Base-by-base conservation (phyloP, 2,888 invertebrate species). In the Synergus laeviventris region DNA sequence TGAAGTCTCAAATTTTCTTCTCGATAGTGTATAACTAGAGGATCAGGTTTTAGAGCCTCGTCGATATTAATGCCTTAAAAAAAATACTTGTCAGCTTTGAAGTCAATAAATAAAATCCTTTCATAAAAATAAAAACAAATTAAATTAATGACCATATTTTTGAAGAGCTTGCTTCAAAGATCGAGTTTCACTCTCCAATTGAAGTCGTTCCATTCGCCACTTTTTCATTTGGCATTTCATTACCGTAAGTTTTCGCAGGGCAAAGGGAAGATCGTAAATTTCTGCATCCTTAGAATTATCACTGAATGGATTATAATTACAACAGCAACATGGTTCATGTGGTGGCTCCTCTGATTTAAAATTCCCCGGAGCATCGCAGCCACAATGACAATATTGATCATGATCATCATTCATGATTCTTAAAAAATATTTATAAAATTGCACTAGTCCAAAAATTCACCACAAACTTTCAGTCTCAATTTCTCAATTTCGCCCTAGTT, bases 191-290 rank as follows among this genome's bases (percentile, higher is more conserved):
- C 88, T 89, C 81, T 89, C 88, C 31, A 88, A 79, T 76, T 87
- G 86, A 42, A 89, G 80, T 42, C 87, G 82, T 76, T 89, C 87
- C 82, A 87, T 84, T 60, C 87, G 85, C 87, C 88, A 88, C 80
- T 90, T 90, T 78, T 87, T 88, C 87, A 89, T 90, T 81, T 89
- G 89, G 74, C 89, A 87, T 79, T 86, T 88, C 90, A 90, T 90
- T 73, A 86, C 85, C 38, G 82, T 81, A 38, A 90, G 85, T 77
- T 90, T 90, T 75, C 84, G 86, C 73, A 85, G 78, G 39, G 87
- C 89, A 73, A 89, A 90, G 12, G 84, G 80, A 42, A 88, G 82
- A 76, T 90, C 90, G 60, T 81, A 78, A 61, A 89, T 87, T 78
- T 86, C 88, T 36, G 81, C 76, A 66, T 89, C 88, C 39, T 84